Base-by-base conservation (phyloP, 2,113 vertebrate species). In the Nesogale talazaci region DNA sequence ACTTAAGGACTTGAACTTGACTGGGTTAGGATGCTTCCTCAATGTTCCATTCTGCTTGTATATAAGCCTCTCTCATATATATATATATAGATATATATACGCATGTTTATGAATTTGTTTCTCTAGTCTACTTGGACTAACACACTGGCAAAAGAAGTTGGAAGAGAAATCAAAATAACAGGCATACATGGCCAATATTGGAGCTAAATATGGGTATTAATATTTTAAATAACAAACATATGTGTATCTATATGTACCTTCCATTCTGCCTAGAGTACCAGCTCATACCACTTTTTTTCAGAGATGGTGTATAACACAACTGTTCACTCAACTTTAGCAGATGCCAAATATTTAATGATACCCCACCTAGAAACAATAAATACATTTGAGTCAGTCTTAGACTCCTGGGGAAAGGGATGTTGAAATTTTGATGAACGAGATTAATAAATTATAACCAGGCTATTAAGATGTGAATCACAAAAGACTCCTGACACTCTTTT, bases 341-440 rank as follows among this genome's bases (percentile, higher is more conserved):
- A 97, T 98, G 98, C 98, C 98, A 98, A 98, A 98, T 98, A 98
- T 98, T 98, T 98, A 98, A 98, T 98, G 98, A 98, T 97, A 98
- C 97, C 98, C 98, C 97, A 98, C 92, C 91, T 98, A 97, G 98
- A 98, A 98, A 98, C 98, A 98, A 98, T 98, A 98, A 98, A 98
- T 98, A 98, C 98, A 97, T 98, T 98, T 98, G 98, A 98, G 97
- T 98, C 52, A 95, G 94, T 97, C 96, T 97, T 97, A 96, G 97
- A 97, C 98, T 98, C 98, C 98, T 94, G 97, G 97, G 97, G 98
- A 97, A 98, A 98, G 74, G 92, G 83, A 96, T 97, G 95, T 96
- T 98, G 97, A 98, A 98, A 98, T 97, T 98, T 98, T 98, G 97
- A 98, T 98, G 98, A 98, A 97, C 97, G 92, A 95, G 97, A 98